Conservation (phyloP, 2,888 invertebrate species). For the Caenorhabditis auriculariae region DNA sequence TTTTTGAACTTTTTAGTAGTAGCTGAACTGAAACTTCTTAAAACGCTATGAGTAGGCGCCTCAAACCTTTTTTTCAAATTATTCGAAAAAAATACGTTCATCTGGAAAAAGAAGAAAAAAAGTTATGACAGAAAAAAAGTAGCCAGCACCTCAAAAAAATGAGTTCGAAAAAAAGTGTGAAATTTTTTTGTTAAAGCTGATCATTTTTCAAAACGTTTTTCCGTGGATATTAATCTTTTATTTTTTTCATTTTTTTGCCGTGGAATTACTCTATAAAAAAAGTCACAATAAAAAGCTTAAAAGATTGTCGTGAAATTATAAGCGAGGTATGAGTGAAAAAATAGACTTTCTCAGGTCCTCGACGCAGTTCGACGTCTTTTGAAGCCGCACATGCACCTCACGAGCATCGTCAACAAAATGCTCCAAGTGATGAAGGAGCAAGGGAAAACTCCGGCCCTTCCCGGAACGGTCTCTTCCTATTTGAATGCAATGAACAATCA, state of each 20-base stretch:
- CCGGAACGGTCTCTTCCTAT: constrained; percentile 9
- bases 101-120: background rate
- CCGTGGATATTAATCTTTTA: too few relatives aligned
- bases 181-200: too few relatives aligned
- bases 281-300: background rate
- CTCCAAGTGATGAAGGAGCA: constrained; percentile 22
- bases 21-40: too few relatives aligned
- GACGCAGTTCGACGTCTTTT: constrained; percentile 31
- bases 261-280: too few relatives aligned
- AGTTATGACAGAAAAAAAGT: background rate
- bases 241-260: too few relatives aligned
- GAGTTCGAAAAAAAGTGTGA: too few relatives aligned
- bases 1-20: too few relatives aligned
- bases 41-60: too few relatives aligned
- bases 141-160: too few relatives aligned
- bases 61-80: background rate
- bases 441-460: constrained; percentile 18
- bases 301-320: constrained; percentile 1
- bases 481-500: background rate
- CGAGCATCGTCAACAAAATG: constrained; percentile 26
- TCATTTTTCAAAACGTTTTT: too few relatives aligned
- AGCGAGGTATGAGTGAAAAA: constrained; percentile 4
- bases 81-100: background rate
- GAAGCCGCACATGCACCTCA: constrained; percentile 26
- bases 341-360: constrained; percentile 7